Evolutionary conservation across 2,888 invertebrate species (phyloP).

Genomic region (Eupeodes luniger): DNA sequence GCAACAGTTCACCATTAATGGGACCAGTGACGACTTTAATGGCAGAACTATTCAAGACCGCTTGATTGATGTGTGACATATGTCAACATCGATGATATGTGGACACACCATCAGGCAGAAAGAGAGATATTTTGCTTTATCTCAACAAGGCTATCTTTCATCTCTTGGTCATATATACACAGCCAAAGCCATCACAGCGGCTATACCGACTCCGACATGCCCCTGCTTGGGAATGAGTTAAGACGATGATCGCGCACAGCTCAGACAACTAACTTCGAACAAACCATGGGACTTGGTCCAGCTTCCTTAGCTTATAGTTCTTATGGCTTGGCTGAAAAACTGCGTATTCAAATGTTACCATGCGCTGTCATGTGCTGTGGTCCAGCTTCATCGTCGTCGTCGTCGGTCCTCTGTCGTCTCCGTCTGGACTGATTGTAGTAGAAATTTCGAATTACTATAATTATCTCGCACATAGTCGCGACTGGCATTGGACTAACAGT

Average conservation of each 20-base stretch:
- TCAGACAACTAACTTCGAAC: slow-evolving; percentile 12
- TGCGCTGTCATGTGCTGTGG: slow-evolving; percentile 55
- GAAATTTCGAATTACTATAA: slow-evolving; percentile 72
- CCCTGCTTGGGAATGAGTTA: slow-evolving; percentile 56
- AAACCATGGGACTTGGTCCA: slow-evolving; percentile 9
- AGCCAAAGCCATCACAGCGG: not conserved
- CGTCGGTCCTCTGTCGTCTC: slow-evolving; percentile 5
- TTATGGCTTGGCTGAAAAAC: slow-evolving; percentile 26
- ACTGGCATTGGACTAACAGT: slow-evolving; percentile 41
- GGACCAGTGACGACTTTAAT: slow-evolving; percentile 46
- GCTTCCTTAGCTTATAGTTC: slow-evolving; percentile 4
- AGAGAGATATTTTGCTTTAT: slow-evolving; percentile 61
- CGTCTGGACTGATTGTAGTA: slow-evolving; percentile 60
- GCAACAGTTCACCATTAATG: slow-evolving; percentile 29
- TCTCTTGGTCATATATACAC: not conserved
- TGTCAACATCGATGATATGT: slow-evolving; percentile 76
- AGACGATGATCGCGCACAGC: slow-evolving; percentile 21
- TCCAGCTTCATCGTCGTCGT: slow-evolving; percentile 37
- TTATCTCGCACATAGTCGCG: slow-evolving; percentile 65
- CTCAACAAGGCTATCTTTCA: slow-evolving; percentile 65
- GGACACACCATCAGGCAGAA: slow-evolving; percentile 57
- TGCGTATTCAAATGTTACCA: slow-evolving; percentile 68
- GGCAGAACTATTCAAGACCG: slow-evolving; percentile 47
- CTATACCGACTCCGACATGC: not conserved
- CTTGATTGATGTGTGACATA: slow-evolving; percentile 75